These are phyloP conservation scores for Eurytoma californica DNA, from an alignment of 2,888 invertebrate species.

Conservation along the genomic window DNA sequence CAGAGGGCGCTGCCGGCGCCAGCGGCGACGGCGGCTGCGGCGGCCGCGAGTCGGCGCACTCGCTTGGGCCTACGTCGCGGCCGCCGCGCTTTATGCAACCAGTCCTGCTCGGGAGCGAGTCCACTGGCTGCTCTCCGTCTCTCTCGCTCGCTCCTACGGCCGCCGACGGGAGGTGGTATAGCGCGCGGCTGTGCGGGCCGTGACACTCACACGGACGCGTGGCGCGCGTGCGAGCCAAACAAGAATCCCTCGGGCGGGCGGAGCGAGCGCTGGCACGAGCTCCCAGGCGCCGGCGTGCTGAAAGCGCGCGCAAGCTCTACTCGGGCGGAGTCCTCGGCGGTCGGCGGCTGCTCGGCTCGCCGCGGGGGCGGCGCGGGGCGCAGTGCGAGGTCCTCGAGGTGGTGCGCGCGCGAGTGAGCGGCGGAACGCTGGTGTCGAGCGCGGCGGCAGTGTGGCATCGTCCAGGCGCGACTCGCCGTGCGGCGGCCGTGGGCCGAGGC, in stretches of 20 bases:
- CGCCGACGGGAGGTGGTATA: too few relatives aligned
- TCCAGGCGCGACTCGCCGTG: constrained; percentile 20
- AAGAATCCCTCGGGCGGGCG: too few relatives aligned
- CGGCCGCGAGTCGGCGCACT: constrained; percentile 70
- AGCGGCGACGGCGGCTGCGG: constrained; percentile 65
- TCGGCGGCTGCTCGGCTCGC: constrained; percentile 24
- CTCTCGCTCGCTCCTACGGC: not conserved
- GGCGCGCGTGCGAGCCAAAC: too few relatives aligned
- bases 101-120: constrained; percentile 72
- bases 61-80: too few relatives aligned
- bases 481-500: constrained; percentile 39
- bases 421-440: not conserved
- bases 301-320: not conserved
- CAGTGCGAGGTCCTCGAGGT: not conserved
- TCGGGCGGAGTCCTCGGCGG: constrained; percentile 17
- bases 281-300: not conserved
- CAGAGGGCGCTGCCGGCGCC: constrained; percentile 39
- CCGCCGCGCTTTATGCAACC: constrained; percentile 73
- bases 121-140: constrained; percentile 5
- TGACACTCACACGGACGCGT: too few relatives aligned
- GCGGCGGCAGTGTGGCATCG: constrained; percentile 36
- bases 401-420: not conserved
- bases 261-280: not conserved
- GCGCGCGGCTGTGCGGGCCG: too few relatives aligned
- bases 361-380: not conserved